Evolutionary conservation across 2,888 invertebrate genomes (phyloP).

Genomic region (Thecophora atra): DNA sequence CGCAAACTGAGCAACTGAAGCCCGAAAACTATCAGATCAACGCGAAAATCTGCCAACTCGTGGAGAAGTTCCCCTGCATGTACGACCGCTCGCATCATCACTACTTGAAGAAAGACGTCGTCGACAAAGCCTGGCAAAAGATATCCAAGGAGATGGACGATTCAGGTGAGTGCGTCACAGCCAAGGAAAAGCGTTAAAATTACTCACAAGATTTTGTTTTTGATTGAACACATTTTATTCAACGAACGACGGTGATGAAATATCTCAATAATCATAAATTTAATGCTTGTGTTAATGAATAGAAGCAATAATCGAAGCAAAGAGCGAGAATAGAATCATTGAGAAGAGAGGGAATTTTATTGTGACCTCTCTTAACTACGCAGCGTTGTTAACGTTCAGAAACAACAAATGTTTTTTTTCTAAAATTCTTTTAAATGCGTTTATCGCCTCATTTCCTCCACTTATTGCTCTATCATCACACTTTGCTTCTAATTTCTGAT

Average conservation of each 20-base stretch:
- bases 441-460: too few species aligned
- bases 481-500: not conserved
- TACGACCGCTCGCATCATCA: slow-evolving; percentile 58
- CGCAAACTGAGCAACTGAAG: slow-evolving; percentile 44
- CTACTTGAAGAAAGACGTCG: slow-evolving; percentile 57
- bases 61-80: slow-evolving; percentile 58
- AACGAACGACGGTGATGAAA: too few species aligned
- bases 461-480: not conserved
- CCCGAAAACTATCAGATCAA: slow-evolving; percentile 57
- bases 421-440: too few species aligned
- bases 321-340: not conserved
- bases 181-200: too few species aligned
- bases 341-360: not conserved
- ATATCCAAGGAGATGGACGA: slow-evolving; percentile 59
- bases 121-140: slow-evolving; percentile 58
- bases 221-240: too few species aligned
- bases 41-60: slow-evolving; percentile 58
- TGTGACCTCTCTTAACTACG: too few species aligned
- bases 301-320: too few species aligned
- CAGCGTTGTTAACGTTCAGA: too few species aligned
- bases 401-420: too few species aligned
- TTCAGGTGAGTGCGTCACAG: slow-evolving; percentile 51
- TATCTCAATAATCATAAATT: too few species aligned
- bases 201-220: too few species aligned
- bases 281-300: too few species aligned